Evolutionary conservation across 37 sponge, comb jelly and placozoan genomes (phyloP).

Genomic region (Aplysina aerophoba): DNA sequence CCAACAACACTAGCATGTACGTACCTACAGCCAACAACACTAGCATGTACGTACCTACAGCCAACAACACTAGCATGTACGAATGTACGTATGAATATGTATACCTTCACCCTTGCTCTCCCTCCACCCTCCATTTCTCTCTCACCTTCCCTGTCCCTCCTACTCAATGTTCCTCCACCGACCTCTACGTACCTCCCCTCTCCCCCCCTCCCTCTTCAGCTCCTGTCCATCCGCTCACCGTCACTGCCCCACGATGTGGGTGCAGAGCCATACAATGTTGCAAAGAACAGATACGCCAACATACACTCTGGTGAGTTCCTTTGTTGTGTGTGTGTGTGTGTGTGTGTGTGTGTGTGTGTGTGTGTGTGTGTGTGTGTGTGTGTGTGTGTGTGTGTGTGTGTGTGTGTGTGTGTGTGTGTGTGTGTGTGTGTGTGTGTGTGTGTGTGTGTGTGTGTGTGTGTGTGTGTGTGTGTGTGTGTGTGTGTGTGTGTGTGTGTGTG

Average conservation of each 20-base stretch:
- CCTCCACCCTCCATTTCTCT: background rate
- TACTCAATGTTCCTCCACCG: too few relatives aligned
- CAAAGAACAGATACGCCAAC: slow-evolving; percentile 87
- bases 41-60: too few relatives aligned
- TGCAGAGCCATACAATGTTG: slow-evolving; percentile 49
- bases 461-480: background rate
- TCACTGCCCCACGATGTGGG: slow-evolving; percentile 54
- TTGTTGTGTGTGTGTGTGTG: background rate
- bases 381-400: too few relatives aligned
- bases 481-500: slow-evolving; percentile 11
- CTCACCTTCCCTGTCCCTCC: background rate
- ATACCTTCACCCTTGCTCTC: background rate
- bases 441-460: too few relatives aligned
- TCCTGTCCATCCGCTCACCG: slow-evolving; percentile 77
- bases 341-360: background rate
- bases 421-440: too few relatives aligned
- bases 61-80: too few relatives aligned
- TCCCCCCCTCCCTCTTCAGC: slow-evolving; percentile 20
- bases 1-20: too few relatives aligned
- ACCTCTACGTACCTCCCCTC: background rate
- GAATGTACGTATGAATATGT: too few relatives aligned
- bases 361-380: too few relatives aligned
- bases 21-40: too few relatives aligned
- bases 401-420: too few relatives aligned
- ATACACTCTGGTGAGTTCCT: slow-evolving; percentile 75